phyloP scores from a whole-genome alignment of 1,140 invertebrate species.

The Drosophila nigromelanica region DNA sequence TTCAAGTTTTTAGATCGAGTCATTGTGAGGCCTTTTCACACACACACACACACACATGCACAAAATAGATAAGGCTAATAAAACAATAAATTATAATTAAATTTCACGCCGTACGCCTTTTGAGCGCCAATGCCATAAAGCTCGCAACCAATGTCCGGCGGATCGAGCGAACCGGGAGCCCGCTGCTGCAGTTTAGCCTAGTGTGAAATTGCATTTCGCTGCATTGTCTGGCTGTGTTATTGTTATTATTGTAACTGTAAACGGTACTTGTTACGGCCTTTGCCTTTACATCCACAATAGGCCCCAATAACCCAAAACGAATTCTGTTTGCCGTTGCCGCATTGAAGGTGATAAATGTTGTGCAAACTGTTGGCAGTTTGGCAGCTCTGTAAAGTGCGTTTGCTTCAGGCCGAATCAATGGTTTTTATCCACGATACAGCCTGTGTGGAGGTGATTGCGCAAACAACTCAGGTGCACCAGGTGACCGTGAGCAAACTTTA shows the following conservation, averaged over 20 bases:
- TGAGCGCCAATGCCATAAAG: conserved; percentile 28
- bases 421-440: conserved; percentile 2
- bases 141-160: conserved; percentile 5
- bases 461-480: neutral
- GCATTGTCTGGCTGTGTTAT: conserved; percentile 46
- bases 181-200: conserved; percentile 49
- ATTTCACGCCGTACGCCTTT: conserved; percentile 49
- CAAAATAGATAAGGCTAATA: conserved; percentile 11
- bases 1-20: conserved; percentile 19
- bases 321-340: conserved; percentile 13
- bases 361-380: conserved; percentile 47
- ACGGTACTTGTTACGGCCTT: conserved; percentile 33
- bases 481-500: neutral
- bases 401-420: conserved; percentile 13
- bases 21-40: neutral
- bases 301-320: neutral
- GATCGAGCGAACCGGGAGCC: conserved; percentile 2
- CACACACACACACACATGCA: conserved; percentile 8
- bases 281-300: conserved; percentile 7
- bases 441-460: neutral
- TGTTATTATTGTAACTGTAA: conserved; percentile 35
- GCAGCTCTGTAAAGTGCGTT: conserved; percentile 17
- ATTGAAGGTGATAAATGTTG: conserved; percentile 67
- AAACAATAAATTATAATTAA: conserved; percentile 72
- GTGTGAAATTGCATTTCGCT: conserved; percentile 72